phyloP scores from a whole-genome alignment of 2,888 invertebrate species.

The Melanostoma scalare region DNA sequence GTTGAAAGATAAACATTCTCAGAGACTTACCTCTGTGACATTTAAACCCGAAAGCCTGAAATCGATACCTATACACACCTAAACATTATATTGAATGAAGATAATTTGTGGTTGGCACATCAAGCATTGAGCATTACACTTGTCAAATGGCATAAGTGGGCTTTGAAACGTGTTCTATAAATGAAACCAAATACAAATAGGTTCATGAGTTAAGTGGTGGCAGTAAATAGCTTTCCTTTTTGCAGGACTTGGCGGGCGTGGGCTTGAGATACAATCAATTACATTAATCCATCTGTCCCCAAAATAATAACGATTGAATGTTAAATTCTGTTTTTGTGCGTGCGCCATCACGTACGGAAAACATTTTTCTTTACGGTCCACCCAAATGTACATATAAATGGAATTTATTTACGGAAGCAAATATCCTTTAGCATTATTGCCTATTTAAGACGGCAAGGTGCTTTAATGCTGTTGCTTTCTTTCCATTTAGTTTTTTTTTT shows the following conservation, averaged over 20 bases:
- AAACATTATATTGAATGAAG: neutral
- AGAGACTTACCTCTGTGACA: neutral
- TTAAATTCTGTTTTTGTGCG: neutral
- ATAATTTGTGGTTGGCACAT: constrained; percentile 3
- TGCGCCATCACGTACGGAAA: neutral
- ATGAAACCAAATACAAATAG: neutral
- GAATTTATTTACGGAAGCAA: neutral
- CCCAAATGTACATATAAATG: neutral
- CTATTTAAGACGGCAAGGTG: too few species aligned
- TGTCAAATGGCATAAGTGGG: neutral
- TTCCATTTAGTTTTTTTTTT: too few species aligned
- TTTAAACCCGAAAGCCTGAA: neutral
- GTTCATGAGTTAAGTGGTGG: neutral
- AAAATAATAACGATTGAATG: constrained; percentile 14
- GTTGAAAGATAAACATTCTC: neutral
- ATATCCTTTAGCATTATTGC: too few species aligned
- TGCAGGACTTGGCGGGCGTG: neutral
- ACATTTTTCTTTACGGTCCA: neutral
- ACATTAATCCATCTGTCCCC: constrained; percentile 9
- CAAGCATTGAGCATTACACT: neutral
- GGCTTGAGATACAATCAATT: constrained; percentile 18
- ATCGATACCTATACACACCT: neutral
- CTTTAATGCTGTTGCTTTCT: too few species aligned
- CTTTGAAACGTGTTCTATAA: neutral
- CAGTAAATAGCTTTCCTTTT: neutral